Evolutionary conservation across 2,113 vertebrate species (phyloP).

Genomic region (Haemorhous mexicanus): DNA sequence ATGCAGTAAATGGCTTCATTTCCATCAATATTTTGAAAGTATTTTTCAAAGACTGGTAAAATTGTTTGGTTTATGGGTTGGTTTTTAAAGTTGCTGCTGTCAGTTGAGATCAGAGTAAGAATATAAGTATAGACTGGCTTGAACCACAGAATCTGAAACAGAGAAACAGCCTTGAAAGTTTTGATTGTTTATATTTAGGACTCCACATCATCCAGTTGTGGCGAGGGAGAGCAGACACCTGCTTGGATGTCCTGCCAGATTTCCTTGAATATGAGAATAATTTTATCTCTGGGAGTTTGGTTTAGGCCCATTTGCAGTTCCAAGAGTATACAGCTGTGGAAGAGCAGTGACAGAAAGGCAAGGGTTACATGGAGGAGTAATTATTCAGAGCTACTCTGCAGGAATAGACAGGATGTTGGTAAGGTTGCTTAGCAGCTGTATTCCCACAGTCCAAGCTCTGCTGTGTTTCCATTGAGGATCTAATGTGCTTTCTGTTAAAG

Average conservation of each 20-base stretch:
- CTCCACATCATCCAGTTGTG: background rate
- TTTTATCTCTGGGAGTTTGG: background rate
- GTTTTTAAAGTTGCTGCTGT: background rate
- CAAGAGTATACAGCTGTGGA: background rate
- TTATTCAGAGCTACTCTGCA: background rate
- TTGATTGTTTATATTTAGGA: background rate
- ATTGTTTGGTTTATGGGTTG: background rate
- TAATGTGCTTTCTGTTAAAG: background rate
- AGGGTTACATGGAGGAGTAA: background rate
- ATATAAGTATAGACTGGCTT: background rate
- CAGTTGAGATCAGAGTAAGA: background rate
- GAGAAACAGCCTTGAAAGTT: background rate
- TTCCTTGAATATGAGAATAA: background rate
- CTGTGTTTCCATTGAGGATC: background rate
- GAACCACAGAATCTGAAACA: background rate
- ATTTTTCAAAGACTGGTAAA: background rate
- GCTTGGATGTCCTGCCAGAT: constrained; percentile 25
- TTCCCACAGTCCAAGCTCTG: background rate
- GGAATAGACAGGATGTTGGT: background rate
- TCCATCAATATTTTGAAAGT: background rate
- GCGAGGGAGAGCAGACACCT: background rate
- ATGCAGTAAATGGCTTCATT: background rate
- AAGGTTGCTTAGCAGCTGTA: constrained; percentile 45
- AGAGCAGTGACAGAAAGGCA: background rate
- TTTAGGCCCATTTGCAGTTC: background rate